Conservation (phyloP, 2,888 invertebrate species). For the Leuctra nigra region DNA sequence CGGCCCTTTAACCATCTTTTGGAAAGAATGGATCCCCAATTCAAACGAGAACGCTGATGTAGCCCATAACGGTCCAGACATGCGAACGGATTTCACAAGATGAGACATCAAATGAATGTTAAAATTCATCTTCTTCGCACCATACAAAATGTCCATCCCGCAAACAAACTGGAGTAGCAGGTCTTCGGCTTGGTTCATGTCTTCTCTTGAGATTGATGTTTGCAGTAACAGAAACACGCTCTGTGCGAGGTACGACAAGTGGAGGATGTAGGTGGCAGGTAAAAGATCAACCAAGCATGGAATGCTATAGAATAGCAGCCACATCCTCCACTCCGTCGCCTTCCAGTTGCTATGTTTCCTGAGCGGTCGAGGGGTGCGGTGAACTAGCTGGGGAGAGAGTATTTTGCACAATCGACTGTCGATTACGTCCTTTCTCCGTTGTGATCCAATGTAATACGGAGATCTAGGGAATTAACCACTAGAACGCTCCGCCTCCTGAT, state of each 20-base stretch:
- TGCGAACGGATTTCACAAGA: neutral
- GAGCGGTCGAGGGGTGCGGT: slow-evolving; percentile 17
- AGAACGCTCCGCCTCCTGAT: too few relatives aligned
- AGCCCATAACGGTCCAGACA: neutral
- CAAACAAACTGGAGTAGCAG: neutral
- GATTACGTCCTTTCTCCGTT: slow-evolving; percentile 4
- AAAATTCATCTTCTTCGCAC: neutral
- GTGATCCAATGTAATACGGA: slow-evolving; percentile 5
- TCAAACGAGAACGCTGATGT: neutral
- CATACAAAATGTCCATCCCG: neutral
- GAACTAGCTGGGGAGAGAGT: slow-evolving; percentile 23
- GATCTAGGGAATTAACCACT: too few relatives aligned
- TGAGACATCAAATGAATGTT: neutral
- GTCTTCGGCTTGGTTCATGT: neutral
- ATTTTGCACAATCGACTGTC: slow-evolving; percentile 20
- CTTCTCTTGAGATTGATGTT: neutral
- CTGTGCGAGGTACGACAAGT: neutral
- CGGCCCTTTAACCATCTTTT: neutral
- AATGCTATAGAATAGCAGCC: slow-evolving; percentile 26
- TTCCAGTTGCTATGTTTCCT: slow-evolving; percentile 17
- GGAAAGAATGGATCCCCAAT: neutral
- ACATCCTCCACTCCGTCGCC: slow-evolving; percentile 25
- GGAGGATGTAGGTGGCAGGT: neutral
- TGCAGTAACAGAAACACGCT: neutral
- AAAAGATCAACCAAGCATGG: neutral